Conservation (phyloP, 2,113 vertebrate species). For the Colinus virginianus region DNA sequence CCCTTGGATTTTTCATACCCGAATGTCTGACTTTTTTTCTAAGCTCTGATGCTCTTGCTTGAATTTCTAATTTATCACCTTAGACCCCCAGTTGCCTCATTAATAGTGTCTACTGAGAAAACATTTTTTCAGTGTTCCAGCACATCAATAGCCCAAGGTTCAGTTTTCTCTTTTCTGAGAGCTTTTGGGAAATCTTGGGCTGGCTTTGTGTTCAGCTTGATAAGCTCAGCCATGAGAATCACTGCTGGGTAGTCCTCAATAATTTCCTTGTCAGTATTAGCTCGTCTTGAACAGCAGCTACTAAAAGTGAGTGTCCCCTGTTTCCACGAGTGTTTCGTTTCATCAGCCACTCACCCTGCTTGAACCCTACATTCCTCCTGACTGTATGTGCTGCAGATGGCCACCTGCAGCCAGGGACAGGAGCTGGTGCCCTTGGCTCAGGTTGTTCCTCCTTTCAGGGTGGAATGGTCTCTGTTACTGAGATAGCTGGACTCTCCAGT, state of each 20-base stretch:
- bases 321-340: constrained; percentile 2
- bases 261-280: background rate
- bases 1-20: constrained; percentile 43
- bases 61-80: constrained; percentile 78
- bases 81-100: constrained; percentile 68
- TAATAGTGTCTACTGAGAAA: constrained; percentile 65
- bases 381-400: constrained; percentile 19
- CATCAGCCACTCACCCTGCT: background rate
- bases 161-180: constrained; percentile 9
- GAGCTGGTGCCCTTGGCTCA: constrained; percentile 36
- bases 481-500: background rate
- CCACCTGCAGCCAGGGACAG: background rate
- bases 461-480: background rate
- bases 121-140: constrained; percentile 20
- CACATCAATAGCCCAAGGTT: constrained; percentile 49
- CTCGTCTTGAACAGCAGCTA: background rate
- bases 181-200: constrained; percentile 39
- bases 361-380: constrained; percentile 21
- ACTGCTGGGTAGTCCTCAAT: background rate
- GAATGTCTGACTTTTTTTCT: constrained; percentile 17
- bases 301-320: background rate
- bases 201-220: background rate
- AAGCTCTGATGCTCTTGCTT: constrained; percentile 53
- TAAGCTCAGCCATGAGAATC: background rate
- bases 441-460: background rate